Evolutionary conservation across 2,888 invertebrate genomes (phyloP).

Genomic region (Plebejus melissa): DNA sequence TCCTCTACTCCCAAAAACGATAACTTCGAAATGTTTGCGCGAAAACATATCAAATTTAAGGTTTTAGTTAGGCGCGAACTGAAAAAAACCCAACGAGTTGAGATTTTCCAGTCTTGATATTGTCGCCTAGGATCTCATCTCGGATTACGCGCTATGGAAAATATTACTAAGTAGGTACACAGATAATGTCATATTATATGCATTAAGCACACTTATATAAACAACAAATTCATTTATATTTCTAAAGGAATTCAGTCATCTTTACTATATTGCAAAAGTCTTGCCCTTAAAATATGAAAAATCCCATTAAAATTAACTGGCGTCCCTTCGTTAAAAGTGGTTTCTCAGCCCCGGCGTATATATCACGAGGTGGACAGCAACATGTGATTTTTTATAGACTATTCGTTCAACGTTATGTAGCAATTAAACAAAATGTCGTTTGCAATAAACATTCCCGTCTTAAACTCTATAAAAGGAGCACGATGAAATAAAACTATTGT

Average conservation of each 20-base stretch:
- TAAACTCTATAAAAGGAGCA: conserved; percentile 36
- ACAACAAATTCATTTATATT: background rate
- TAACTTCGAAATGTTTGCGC: no score
- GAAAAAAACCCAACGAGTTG: no score
- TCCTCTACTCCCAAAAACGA: no score
- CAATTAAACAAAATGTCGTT: conserved; percentile 50
- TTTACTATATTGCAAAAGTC: background rate
- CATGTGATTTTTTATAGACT: conserved; percentile 36
- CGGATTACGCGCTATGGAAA: no score
- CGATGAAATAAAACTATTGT: conserved; percentile 30
- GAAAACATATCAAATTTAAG: no score
- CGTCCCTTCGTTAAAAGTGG: conserved; percentile 18
- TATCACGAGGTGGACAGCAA: conserved; percentile 17
- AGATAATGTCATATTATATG: no score
- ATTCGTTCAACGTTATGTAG: conserved; percentile 39
- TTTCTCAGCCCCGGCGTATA: conserved; percentile 10
- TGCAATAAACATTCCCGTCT: conserved; percentile 47
- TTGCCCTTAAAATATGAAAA: conserved; percentile 1
- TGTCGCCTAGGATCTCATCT: no score
- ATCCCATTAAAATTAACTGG: conserved; percentile 10
- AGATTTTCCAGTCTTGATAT: no score
- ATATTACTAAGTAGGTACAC: no score
- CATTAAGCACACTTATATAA: background rate
- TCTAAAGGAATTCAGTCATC: background rate
- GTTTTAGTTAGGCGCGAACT: no score